Evolutionary conservation across 2,113 vertebrate genomes (phyloP), one percentile per base, ranked within the genome.

Genomic region (Athene cunicularia): DNA sequence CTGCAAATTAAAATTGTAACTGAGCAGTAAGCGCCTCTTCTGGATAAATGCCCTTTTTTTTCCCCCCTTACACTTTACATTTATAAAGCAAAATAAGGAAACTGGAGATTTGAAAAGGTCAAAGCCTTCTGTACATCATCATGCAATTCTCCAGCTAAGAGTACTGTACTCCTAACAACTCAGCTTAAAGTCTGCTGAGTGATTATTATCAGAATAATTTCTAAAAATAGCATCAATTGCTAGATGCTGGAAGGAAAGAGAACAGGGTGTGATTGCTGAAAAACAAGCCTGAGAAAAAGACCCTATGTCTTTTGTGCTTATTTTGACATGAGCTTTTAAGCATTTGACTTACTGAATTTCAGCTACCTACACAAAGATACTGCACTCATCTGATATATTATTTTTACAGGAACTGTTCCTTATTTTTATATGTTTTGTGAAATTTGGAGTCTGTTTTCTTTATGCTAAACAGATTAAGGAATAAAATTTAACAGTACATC

Each of bases 141-240:
- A 67, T 28, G 33, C 20, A 79, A 52, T 83, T 88, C 55, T 81
- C 43, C 37, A 64, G 23, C 50, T 80, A 80, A 59, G 47, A 88
- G 41, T 30, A 81, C 27, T 59, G 37, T 19, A 62, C 22, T 89
- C 73, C 49, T 55, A 94, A 74, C 27, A 90, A 88, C 47, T 83
- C 71, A 80, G 33, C 71, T 68, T 58, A 64, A 85, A 45, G 63
- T 86, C 76, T 68, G 43, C 49, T 30, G 43, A 91, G 68, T 58
- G 88, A 91, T 71, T 91, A 88, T 74, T 93, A 92, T 32, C 88
- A 75, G 86, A 94, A 75, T 35, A 84, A 91, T 87, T 92, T 79
- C 94, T 94, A 94, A 96, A 95, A 82, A 95, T 79, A 95, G 58
- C 28, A 80, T 22, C 45, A 74, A 74, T 77, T 83, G 67, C 59